Base-by-base conservation (phyloP, 2,113 vertebrate genomes). In the Columba livia region DNA sequence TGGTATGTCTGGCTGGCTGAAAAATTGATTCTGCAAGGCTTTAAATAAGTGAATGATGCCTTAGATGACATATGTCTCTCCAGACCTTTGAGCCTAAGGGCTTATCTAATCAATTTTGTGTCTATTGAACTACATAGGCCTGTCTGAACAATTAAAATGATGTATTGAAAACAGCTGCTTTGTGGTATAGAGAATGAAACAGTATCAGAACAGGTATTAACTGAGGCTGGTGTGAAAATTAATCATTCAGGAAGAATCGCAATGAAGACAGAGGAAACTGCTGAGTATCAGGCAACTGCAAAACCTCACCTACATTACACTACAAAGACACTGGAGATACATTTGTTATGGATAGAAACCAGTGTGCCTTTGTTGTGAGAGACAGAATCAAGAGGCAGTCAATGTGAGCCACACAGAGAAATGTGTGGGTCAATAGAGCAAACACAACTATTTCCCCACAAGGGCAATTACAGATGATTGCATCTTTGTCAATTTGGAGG, bases 1-100 rank as follows among this genome's bases (percentile, higher is more conserved):
- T 64, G 42, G n/a, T 29, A 9, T 51, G 42, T 56, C 75, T 90
- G 12, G 3, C 74, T 88, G 47, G 16, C 40, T 92, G 56, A 53
- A 85, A 85, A 93, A 87, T 94, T 78, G 93, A 94, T 75, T 75
- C 56, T 78, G 57, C 38, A 61, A 47, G 38, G 77, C 42, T 92
- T 90, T 81, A 78, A 84, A 86, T 31, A 88, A 51, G 64, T 42
- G 71, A 86, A 78, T 64, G 62, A 74, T 89, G 78, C 77, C 48
- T 86, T 56, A 53, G 83, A 74, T 89, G 77, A 44, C 61, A 71
- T 1, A 40, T 0, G 0, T 61, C 56, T 85, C 44, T 50, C 61
- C 62, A 84, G 93, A 80, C 69, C 56, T 92, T 93, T 92, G 77
- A 94, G 73, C 83, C 34, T 89, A 58, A 80, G 38, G 56, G 42